Conservation (phyloP, 35 echinoderm and acorn worm species). For the Heliocidaris erythrogramma region DNA sequence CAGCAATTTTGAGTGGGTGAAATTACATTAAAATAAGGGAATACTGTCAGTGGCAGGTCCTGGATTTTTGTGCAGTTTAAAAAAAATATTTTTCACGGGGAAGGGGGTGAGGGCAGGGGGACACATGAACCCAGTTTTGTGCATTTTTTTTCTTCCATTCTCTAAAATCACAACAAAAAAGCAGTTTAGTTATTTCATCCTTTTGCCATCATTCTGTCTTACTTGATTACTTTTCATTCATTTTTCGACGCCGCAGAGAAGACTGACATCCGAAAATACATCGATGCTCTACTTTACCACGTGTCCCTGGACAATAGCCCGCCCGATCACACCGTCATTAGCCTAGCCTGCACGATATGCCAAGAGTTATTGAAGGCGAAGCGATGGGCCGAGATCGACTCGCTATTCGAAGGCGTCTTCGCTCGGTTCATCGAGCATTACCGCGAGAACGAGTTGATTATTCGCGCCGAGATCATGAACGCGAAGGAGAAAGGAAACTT, state of each 20-base stretch:
- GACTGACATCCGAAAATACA: neutral
- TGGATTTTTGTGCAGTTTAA: too few species aligned
- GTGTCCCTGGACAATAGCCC: neutral
- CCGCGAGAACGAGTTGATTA: neutral
- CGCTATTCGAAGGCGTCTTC: neutral
- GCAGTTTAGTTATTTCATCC: too few species aligned
- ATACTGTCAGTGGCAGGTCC: too few species aligned
- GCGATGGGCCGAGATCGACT: neutral
- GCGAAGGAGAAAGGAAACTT: neutral
- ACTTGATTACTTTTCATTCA: neutral
- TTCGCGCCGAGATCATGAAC: neutral
- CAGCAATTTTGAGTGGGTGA: too few species aligned
- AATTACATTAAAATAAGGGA: too few species aligned
- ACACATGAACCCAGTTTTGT: too few species aligned
- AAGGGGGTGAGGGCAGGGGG: too few species aligned
- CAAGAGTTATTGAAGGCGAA: neutral
- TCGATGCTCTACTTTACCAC: neutral
- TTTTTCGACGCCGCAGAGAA: neutral
- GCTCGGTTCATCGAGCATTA: neutral
- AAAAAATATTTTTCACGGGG: too few species aligned
- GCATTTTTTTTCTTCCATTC: too few species aligned
- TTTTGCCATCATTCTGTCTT: too few species aligned
- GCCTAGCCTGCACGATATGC: neutral
- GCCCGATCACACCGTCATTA: neutral
- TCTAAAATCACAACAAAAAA: too few species aligned